Conservation (phyloP, 2,888 invertebrate species). For the Acleris cristana region DNA sequence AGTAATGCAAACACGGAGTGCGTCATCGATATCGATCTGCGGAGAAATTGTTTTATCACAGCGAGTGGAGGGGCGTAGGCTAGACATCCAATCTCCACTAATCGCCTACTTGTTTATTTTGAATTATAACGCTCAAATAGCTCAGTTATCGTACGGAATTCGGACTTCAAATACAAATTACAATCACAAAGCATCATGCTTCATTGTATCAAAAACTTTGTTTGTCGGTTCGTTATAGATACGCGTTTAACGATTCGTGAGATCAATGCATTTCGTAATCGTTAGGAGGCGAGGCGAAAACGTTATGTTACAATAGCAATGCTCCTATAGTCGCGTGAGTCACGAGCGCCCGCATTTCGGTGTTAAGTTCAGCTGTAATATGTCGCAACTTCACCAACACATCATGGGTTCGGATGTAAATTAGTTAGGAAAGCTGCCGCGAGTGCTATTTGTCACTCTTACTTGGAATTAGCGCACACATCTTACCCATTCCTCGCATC, state of each 20-base stretch:
- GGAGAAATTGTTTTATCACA: slow-evolving; percentile 51
- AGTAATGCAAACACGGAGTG: slow-evolving; percentile 47
- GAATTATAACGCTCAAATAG: neutral
- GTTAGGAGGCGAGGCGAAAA: slow-evolving; percentile 35
- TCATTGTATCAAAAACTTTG: slow-evolving; percentile 11
- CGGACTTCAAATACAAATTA: slow-evolving; percentile 1
- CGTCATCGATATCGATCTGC: slow-evolving; percentile 62
- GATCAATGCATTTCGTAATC: slow-evolving; percentile 36
- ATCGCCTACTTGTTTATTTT: slow-evolving; percentile 5
- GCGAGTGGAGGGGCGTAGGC: slow-evolving; percentile 41
- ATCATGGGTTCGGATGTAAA: slow-evolving; percentile 59
- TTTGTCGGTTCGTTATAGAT: slow-evolving; percentile 20
- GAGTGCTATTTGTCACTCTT: slow-evolving; percentile 24
- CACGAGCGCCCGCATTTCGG: slow-evolving; percentile 56
- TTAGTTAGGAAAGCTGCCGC: slow-evolving; percentile 58
- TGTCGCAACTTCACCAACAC: slow-evolving; percentile 57
- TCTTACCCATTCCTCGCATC: neutral
- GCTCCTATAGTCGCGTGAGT: slow-evolving; percentile 46
- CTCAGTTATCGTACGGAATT: neutral
- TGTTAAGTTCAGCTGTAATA: slow-evolving; percentile 63
- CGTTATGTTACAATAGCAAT: slow-evolving; percentile 37
- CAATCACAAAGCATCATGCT: slow-evolving; percentile 16
- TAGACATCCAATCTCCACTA: slow-evolving; percentile 16
- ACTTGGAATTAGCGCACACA: slow-evolving; percentile 1
- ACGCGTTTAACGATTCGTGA: slow-evolving; percentile 29